Base-by-base conservation (phyloP, 35 echinoderm and acorn worm genomes). In the Ophioderma brevispina region DNA sequence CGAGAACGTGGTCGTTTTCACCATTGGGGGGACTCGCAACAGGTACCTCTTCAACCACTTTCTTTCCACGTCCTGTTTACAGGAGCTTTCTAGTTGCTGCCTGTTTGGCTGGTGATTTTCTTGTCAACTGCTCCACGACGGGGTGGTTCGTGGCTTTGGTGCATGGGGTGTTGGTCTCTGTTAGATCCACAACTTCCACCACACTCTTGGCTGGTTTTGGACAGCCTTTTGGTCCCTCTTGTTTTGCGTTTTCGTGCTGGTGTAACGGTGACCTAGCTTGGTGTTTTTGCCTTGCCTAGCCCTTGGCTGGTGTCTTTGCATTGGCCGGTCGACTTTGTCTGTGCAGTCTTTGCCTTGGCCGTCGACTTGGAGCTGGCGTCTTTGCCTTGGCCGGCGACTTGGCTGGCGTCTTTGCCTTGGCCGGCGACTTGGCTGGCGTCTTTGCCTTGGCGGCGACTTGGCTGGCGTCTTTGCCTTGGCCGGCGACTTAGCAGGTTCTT, bases 281-380 rank as follows among this genome's bases (percentile, higher is more conserved):
- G n/a, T n/a, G n/a, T n/a, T 70, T 70, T 55, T 23, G 0, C n/a
- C 31, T 31, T 1, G 34, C n/a, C 23, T 59, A 37, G 41, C 39
- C 49, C 40, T 92, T 80, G n/a, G 76, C 31, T 34, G 90, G 40
- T 37, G 82, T 55, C 78, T 90, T n/a, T 78, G 13, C 19, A 25
- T 82, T 33, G 18, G 39, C n/a, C 31, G 75, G 59, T 36, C 33
- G 18, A 30, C 76, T n/a, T n/a, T 87, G 19, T 35, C 85, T n/a
- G n/a, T 38, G 85, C 55, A 23, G 85, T 75, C 17, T 46, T 70
- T 18, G 59, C 59, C 59, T 70, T 70, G n/a, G n/a, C n/a, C n/a
- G n/a, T n/a, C n/a, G n/a, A n/a, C n/a, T n/a, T n/a, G n/a, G n/a
- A n/a, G n/a, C n/a, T n/a, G n/a, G n/a, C n/a, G n/a, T n/a, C n/a